Base-by-base conservation (phyloP, 2,113 vertebrate genomes). In the Peromyscus californicus region DNA sequence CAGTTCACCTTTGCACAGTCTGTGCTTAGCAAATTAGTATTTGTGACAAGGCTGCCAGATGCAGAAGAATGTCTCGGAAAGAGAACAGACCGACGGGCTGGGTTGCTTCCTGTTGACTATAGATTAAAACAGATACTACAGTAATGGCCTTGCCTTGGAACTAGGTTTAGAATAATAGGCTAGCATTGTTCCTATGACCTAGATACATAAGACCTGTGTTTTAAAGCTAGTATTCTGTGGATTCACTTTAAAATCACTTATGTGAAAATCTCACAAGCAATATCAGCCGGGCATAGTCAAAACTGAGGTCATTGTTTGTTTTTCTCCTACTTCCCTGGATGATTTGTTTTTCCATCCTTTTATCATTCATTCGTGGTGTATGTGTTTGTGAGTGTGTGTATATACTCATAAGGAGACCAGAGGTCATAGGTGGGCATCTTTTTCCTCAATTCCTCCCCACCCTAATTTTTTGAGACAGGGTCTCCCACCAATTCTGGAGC, bases 91-190 rank as follows among this genome's bases (percentile, higher is more conserved):
- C 57, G 6, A 57, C 69, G 70, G 86, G n/a, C 76, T 87, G 74
- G 48, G 57, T 15, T 69, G 72, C 39, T 96, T 90, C 79, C 80
- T 86, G 59, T 61, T 92, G 90, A 87, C 91, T 80, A 67, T 9
- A 96, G 79, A 74, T 75, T 13, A 36, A 26, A 70, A 11, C 19
- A 80, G 61, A 79, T 70, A 65, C 83, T 26, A 6, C 57, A 7
- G 42, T 51, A 24, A 45, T 72, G 13, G 12, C 3, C 26, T 94
- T 80, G 82, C 31, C 24, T 88, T 92, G 54, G 29, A 67, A 89
- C 6, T 48, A 57, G 36, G 21, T 78, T 90, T 31, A 82, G 76
- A 93, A 21, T 21, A 75, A 13, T 33, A 31, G n/a, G 33, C 42
- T 61, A 69, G 31, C 36, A 31, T 67, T 79, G 31, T 51, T 39